Base-by-base conservation (phyloP, 2,797 vertebrate genomes). In the Sebastes goodei region DNA sequence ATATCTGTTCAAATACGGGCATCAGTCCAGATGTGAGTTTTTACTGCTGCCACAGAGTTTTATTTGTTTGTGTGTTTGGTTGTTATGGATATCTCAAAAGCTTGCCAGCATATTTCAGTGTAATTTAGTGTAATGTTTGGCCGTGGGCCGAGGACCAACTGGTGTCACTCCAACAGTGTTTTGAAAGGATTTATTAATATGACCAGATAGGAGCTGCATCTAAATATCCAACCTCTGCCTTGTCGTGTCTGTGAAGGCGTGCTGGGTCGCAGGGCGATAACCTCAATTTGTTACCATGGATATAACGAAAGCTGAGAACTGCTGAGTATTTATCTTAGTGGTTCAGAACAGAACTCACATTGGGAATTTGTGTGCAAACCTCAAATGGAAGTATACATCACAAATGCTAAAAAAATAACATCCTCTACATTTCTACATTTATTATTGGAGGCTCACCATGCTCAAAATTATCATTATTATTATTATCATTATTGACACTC, bases 101-200 rank as follows among this genome's bases (percentile, higher is more conserved):
- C 23, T 14, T 46, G 56, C 56, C 56, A 74, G 27, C 38, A 59
- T 35, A 79, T 67, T 52, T 59, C 10, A 65, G 10, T 61, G 53
- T 57, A 49, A 46, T 65, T 33, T 33, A 17, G 29, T 30, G 30
- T 56, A 67, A 20, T 68, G 56, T 23, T 29, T 20, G 2, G 42
- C 53, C 1, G 1, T 5, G 21, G 3, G 29, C 62, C 46, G 32
- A 46, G 23, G 17, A 49, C 27, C 17, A 21, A 7, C 29, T 42
- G 20, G 73, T 57, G 73, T 29, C 52, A 42, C 62, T 56, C 49
- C 32, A 55, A 3, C 12, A 17, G 3, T 53, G 14, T 35, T 55
- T 33, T 49, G 2, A 49, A 33, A 56, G 32, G 11, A 38, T 60
- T 60, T 79, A 23, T 73, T 15, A 10, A 72, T 8, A 6, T 35